Evolutionary conservation across 2,113 vertebrate genomes (phyloP).

Genomic region (Pampusana beccarii): DNA sequence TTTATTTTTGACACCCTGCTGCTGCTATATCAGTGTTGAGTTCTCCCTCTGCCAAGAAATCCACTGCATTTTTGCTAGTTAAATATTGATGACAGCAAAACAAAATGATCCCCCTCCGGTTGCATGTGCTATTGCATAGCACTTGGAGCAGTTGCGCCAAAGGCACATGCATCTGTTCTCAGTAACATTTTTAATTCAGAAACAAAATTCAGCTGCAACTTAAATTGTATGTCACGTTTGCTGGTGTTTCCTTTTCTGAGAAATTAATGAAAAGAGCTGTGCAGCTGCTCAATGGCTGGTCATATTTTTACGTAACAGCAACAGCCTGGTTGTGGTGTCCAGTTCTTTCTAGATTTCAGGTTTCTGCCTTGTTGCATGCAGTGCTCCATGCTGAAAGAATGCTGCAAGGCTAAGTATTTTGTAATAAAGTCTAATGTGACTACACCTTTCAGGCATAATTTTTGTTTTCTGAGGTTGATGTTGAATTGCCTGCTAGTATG

Average conservation of each 20-base stretch:
- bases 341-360: background rate
- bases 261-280: background rate
- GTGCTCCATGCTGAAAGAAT: background rate
- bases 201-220: background rate
- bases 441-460: background rate
- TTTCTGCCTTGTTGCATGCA: background rate
- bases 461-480: background rate
- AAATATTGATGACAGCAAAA: background rate
- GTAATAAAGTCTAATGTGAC: background rate
- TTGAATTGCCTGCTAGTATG: background rate
- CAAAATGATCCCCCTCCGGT: background rate
- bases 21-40: background rate
- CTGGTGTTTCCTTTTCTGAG: background rate
- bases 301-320: accelerated
- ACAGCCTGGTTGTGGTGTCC: background rate
- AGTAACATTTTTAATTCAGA: background rate
- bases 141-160: background rate
- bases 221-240: background rate
- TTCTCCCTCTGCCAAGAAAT: background rate
- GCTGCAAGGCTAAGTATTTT: background rate
- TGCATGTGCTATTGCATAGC: background rate
- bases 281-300: background rate
- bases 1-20: background rate
- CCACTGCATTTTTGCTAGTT: background rate
- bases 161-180: background rate